Evolutionary conservation across 2,888 invertebrate genomes (phyloP).

Genomic region (Ferdinandea cuprea): DNA sequence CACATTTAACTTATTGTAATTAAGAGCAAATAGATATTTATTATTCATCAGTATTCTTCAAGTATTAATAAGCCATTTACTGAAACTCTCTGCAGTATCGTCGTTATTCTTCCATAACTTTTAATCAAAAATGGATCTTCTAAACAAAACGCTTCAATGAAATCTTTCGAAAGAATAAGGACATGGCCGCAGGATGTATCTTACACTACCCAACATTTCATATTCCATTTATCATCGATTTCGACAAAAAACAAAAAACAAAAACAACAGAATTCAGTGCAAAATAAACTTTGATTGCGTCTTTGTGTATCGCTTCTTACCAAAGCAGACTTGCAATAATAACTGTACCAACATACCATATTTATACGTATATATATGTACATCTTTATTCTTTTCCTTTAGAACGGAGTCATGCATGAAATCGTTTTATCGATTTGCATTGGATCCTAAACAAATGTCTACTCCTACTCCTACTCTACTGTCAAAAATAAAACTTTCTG

Average conservation of each 20-base stretch:
- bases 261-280: no score
- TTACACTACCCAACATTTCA: not conserved
- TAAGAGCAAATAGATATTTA: no score
- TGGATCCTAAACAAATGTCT: constrained; percentile 29
- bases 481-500: constrained; percentile 33
- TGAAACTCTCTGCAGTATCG: no score
- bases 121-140: not conserved
- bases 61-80: no score
- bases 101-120: constrained; percentile 1
- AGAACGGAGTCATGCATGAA: constrained; percentile 21
- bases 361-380: no score
- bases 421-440: constrained; percentile 33
- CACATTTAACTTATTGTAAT: no score
- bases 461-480: constrained; percentile 1
- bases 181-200: not conserved
- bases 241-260: no score
- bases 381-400: no score
- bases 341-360: not conserved
- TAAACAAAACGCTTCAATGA: not conserved
- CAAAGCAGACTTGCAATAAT: not conserved
- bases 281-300: constrained; percentile 5
- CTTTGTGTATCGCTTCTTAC: not conserved
- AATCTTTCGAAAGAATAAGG: no score
- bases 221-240: not conserved
- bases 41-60: no score